Base-by-base conservation (phyloP, 1,140 invertebrate species). In the Stegodyphus dumicola region DNA sequence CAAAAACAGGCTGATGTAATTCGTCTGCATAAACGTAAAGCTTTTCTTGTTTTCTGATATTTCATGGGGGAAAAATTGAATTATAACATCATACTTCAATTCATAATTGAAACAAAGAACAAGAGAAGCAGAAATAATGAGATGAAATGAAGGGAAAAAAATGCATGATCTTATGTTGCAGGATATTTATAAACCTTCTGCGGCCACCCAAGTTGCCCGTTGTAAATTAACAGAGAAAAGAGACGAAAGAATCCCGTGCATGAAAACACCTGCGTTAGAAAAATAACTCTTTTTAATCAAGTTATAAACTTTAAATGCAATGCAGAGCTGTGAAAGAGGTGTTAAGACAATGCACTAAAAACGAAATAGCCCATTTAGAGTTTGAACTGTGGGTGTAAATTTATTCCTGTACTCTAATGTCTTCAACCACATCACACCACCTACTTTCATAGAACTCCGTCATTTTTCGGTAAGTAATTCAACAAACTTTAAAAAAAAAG, bases 281-380 rank as follows among this genome's bases (percentile, higher is more conserved):
- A 73, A 85, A 85, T 85, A 85, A 85, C 74, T 76, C 77, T 6
- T 53, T 52, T 76, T 76, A 85, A 85, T 85, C 81, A 65, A 85
- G 81, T 85, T 76, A 85, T 76, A 77, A 85, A 85, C 60, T 60
- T 60, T 60, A 60, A 60, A 60, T 60, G 15, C 56, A 60, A 60
- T 60, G 56, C 56, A 60, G 56, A 60, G 56, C 56, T 15, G 71
- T 83, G 51, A 83, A 75, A 56, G n/a, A 83, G 60, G 71, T 75
- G 78, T 52, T 73, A 83, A 54, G 60, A 81, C 51, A 65, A 56
- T 48, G 60, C 66, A 83, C 66, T 65, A 18, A 49, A 75, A 56
- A 48, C 69, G 54, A 53, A 81, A 81, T 73, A n/a, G 78, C 53
- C 69, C 69, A 51, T 64, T 73, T 51, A 33, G 33, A 33, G 33